Conservation (phyloP, 2,113 vertebrate genomes). For the Sebastes schlegelii region DNA sequence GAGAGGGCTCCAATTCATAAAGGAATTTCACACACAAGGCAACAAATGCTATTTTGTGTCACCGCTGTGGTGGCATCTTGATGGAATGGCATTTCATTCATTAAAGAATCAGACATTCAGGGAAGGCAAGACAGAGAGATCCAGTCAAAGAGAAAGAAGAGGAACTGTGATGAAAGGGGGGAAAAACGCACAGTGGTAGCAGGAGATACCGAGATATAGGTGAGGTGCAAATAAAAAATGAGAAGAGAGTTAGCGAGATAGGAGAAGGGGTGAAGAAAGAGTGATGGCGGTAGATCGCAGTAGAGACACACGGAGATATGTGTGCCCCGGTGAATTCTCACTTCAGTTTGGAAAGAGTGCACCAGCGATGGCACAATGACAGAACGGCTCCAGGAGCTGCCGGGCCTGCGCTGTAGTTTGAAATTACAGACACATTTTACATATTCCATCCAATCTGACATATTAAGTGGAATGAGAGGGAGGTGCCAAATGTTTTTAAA, state of each 20-base stretch:
- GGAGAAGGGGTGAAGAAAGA: conserved; percentile 56
- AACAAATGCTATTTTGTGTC: conserved; percentile 81
- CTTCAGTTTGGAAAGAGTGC: conserved; percentile 53
- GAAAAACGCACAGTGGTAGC: conserved; percentile 26
- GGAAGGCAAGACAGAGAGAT: conserved; percentile 67
- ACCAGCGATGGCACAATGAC: conserved; percentile 43
- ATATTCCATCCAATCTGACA: conserved; percentile 30
- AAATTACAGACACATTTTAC: conserved; percentile 63
- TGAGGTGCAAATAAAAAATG: conserved; percentile 64
- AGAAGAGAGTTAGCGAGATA: conserved; percentile 40
- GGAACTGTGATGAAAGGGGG: conserved; percentile 46
- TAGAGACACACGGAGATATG: conserved; percentile 47
- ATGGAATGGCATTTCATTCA: conserved; percentile 82
- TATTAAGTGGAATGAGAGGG: conserved; percentile 29
- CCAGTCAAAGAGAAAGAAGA: conserved; percentile 55
- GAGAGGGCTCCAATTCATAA: conserved; percentile 74
- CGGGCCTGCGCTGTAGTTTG: conserved; percentile 34
- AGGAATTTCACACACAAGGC: conserved; percentile 80
- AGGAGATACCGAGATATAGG: conserved; percentile 52
- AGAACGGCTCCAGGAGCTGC: conserved; percentile 44
- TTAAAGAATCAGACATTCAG: conserved; percentile 75
- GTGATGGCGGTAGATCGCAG: conserved; percentile 56
- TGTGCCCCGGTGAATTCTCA: conserved; percentile 59
- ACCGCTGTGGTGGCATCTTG: conserved; percentile 75
- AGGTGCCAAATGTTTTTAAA: conserved; percentile 40